phyloP scores from a whole-genome alignment of 2,113 vertebrate species.

The Colinus virginianus region DNA sequence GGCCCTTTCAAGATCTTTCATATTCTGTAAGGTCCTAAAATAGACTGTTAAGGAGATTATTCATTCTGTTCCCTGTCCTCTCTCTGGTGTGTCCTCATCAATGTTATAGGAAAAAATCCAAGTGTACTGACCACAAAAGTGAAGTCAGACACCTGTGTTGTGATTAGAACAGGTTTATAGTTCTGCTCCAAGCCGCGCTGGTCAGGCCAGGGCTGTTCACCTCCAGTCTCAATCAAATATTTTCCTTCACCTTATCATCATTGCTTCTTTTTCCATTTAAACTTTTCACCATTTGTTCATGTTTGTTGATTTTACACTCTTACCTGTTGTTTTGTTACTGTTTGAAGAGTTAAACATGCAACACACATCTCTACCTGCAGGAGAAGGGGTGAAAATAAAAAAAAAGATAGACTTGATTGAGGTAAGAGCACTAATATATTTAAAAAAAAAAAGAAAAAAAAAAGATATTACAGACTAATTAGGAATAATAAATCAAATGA shows the following conservation, averaged over 20 bases:
- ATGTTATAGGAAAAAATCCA: background rate
- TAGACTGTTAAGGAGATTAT: background rate
- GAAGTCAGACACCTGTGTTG: background rate
- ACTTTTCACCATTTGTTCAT: background rate
- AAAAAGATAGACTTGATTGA: no score
- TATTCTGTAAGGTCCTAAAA: background rate
- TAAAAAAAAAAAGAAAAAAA: no score
- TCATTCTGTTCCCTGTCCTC: background rate
- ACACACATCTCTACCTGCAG: no score
- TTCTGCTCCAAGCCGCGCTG: background rate
- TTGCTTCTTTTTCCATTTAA: fast-evolving
- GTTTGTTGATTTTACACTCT: background rate
- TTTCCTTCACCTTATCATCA: background rate
- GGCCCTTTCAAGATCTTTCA: background rate
- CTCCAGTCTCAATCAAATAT: fast-evolving
- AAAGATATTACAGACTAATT: no score
- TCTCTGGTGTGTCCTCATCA: background rate
- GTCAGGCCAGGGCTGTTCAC: background rate
- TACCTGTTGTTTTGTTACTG: background rate
- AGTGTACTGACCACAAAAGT: background rate
- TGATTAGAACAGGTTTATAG: background rate
- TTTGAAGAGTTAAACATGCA: no score
- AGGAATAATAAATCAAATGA: no score
- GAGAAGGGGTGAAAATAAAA: no score
- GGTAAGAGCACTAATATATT: no score